These are phyloP conservation scores for Conus betulinus DNA, from an alignment of 1,140 invertebrate genomes.

Conservation along the genomic window DNA sequence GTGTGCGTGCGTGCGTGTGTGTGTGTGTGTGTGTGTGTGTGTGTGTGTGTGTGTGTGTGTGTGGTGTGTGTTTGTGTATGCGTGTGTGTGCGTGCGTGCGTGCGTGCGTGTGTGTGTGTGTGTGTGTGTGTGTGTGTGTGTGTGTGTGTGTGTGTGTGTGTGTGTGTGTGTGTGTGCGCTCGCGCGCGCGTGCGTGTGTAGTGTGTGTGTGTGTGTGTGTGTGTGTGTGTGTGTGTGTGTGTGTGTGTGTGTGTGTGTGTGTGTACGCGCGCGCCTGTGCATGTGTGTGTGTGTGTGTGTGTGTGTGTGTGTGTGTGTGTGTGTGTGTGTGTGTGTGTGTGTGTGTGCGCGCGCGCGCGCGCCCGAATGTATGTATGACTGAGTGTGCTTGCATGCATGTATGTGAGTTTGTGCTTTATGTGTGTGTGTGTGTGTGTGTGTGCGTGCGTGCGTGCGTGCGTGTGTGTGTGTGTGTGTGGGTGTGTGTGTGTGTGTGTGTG, in stretches of 20 bases:
- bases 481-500: constrained; percentile 20
- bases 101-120: neutral
- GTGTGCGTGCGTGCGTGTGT: constrained; percentile 3
- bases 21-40: constrained; percentile 9
- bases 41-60: constrained; percentile 15
- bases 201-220: too few species aligned
- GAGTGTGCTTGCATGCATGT: too few species aligned
- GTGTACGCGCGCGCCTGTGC: neutral
- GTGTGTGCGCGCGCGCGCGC: too few species aligned
- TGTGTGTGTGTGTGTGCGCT: too few species aligned
- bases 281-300: neutral
- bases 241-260: neutral
- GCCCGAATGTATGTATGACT: too few species aligned
- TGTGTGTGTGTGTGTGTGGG: neutral
- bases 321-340: constrained; percentile 19
- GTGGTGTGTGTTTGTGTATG: neutral
- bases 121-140: neutral
- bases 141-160: constrained; percentile 6
- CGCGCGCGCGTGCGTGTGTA: too few species aligned
- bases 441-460: neutral
- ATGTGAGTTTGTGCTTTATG: neutral
- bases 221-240: too few species aligned
- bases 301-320: too few species aligned
- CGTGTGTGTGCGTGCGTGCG: neutral
- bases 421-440: neutral